Base-by-base conservation (phyloP, 1,140 invertebrate species). In the Bombus affinis region DNA sequence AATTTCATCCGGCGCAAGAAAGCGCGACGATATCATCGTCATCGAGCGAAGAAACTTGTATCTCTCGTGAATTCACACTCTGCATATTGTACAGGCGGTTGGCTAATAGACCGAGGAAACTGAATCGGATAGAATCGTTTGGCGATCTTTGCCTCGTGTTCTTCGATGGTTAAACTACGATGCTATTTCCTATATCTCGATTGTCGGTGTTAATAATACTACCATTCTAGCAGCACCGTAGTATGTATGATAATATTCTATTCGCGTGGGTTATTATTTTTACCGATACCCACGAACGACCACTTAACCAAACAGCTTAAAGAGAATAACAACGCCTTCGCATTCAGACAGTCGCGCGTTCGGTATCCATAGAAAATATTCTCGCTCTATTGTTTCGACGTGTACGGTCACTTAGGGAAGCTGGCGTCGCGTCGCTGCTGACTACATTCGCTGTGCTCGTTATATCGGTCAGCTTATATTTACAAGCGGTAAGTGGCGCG, bases 401-500 rank as follows among this genome's bases (percentile, higher is more conserved):
- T 59, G 37, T 59, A 79, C 82, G 74, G 65, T 70, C 74, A 68
- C 9, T 66, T 70, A 47, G 13, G 47, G 72, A 35, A n/a, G 44
- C 44, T 42, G 47, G 47, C 47, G 59, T n/a, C 28, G 32, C 25
- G 39, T 44, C 22, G 68, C 39, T 57, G 22, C 15, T n/a, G 42
- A 12, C 22, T 62, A 42, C 66, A 3, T 57, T 84, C 75, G 25
- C 39, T 28, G 22, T 18, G 53, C 76, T 84, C 82, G 75, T 84
- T 79, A 79, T 79, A 66, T 84, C 66, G 83, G 68, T 80, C 83
- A 73, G 83, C 39, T 80, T 71, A 42, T 80, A 80, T 85, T 85
- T 73, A 65, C 53, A 37, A 83, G 75, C 59, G 44, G 62, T n/a
- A n/a, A 57, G 74, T 53, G 42, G 13, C 75, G 53, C 76, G 74